Conservation (phyloP, 2,113 vertebrate species). For the Dolichallabes microphthalmus region DNA sequence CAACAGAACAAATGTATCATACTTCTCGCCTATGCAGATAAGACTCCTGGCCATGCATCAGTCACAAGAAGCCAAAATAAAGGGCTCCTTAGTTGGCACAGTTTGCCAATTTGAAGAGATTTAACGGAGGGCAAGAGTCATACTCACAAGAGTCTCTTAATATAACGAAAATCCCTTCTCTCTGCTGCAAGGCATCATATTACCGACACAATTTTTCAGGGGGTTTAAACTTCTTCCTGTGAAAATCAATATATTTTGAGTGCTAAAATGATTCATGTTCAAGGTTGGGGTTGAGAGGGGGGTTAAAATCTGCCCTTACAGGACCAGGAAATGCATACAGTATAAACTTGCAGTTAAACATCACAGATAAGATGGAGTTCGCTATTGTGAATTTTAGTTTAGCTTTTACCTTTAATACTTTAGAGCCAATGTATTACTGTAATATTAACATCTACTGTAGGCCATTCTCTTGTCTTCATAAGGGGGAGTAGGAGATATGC, state of each 20-base stretch:
- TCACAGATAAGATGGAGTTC: background rate
- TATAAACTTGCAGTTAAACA: background rate
- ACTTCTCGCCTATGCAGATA: background rate
- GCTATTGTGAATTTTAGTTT: background rate
- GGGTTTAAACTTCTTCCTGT: slow-evolving; percentile 91
- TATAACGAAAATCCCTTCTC: slow-evolving; percentile 81
- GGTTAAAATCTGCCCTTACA: slow-evolving; percentile 70
- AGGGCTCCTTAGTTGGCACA: slow-evolving; percentile 61
- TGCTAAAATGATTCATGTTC: slow-evolving; percentile 85
- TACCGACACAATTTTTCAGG: slow-evolving; percentile 83
- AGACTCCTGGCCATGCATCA: slow-evolving; percentile 40
- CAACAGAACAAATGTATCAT: slow-evolving; percentile 21
- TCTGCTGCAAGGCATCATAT: slow-evolving; percentile 79
- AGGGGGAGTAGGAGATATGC: slow-evolving; percentile 18
- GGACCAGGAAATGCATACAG: slow-evolving; percentile 12
- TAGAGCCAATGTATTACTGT: too few relatives aligned
- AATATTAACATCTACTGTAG: background rate
- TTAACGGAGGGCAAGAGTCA: slow-evolving; percentile 71
- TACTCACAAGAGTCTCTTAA: slow-evolving; percentile 81
- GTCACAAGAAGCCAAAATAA: slow-evolving; percentile 53
- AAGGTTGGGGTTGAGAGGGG: slow-evolving; percentile 79
- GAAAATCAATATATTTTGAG: slow-evolving; percentile 89
- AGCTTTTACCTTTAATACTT: background rate
- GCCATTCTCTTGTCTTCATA: background rate
- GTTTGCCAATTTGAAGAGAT: slow-evolving; percentile 54